Base-by-base conservation (phyloP, 1,140 invertebrate genomes). In the Heliconius nattereri region DNA sequence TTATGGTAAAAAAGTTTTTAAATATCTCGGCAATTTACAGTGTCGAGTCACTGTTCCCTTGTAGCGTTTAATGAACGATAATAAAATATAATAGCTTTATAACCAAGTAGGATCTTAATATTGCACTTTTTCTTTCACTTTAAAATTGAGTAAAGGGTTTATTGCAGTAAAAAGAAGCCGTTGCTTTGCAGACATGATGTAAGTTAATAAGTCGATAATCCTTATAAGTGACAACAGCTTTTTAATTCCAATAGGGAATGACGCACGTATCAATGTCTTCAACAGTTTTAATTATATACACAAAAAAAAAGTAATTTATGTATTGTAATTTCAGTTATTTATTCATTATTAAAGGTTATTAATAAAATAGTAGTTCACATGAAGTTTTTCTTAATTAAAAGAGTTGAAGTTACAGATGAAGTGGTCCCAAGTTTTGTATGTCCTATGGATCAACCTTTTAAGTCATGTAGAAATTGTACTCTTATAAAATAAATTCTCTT, bases 131-230 rank as follows among this genome's bases (percentile, higher is more conserved):
- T 66, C 60, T 66, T 66, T 66, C 60, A 66, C 60, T 66, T 60
- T n/a, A 75, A 57, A 54, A 54, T 75, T 57, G 73, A 75, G 35
- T 35, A 23, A 66, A 76, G 29, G 29, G 20, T 75, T 40, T 35
- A 57, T 60, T 75, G 74, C 29, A 60, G 35, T 37, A n/a, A n/a
- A 76, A 26, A 37, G 35, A 76, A 40, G 37, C 71, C 71, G 71
- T 71, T 72, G 29, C n/a, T 72, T 37, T 23, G 74, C 74, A 76
- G 74, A 76, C 74, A 40, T 66, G n/a, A 66, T 40, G 57, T 66
- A 45, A 70, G 57, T 49, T 79, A 78, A 79, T 79, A 74, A 71
- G 72, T 35, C 37, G 72, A 79, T 79, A 79, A 79, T 79, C 78
- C 78, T 74, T 74, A 79, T 72, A 79, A 79, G 78, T 79, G 78